Conservation (phyloP, 2,797 vertebrate species). For the Rhinatrema bivittatum region DNA sequence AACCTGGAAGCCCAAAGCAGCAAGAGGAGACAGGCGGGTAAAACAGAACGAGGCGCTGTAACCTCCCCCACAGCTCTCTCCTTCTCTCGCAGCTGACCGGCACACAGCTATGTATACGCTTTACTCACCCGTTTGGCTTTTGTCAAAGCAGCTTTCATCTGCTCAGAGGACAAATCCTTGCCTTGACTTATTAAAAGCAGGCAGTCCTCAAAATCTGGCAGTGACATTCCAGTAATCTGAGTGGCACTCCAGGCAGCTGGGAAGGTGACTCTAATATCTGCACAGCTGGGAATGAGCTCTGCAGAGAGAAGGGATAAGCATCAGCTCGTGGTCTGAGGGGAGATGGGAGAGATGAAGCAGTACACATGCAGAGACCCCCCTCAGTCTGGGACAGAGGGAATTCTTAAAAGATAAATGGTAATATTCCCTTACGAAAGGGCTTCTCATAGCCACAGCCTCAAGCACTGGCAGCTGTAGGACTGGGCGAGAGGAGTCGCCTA, state of each 20-base stretch:
- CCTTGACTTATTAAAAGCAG: conserved; percentile 68
- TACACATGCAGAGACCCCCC: neutral
- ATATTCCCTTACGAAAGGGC: too few relatives aligned
- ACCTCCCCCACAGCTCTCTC: too few relatives aligned
- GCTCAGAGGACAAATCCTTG: conserved; percentile 53
- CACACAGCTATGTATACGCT: neutral
- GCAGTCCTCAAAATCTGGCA: conserved; percentile 61
- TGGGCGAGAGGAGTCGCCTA: too few relatives aligned
- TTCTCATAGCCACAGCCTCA: too few relatives aligned
- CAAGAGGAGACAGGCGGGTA: too few relatives aligned
- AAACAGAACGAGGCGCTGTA: too few relatives aligned
- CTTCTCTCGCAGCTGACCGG: too few relatives aligned
- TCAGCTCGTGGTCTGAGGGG: neutral
- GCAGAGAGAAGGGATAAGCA: neutral
- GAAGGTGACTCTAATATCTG: conserved; percentile 72
- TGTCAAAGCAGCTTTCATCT: conserved; percentile 61
- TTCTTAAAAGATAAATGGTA: too few relatives aligned
- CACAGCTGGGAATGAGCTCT: conserved; percentile 76
- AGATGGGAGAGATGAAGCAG: neutral
- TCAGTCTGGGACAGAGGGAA: too few relatives aligned
- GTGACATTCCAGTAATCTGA: conserved; percentile 69
- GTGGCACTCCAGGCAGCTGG: conserved; percentile 73
- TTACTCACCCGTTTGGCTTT: conserved; percentile 69
- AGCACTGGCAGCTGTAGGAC: too few relatives aligned
- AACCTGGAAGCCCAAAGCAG: too few relatives aligned